Evolutionary conservation across 2,888 invertebrate genomes (phyloP), one percentile per base, ranked within the genome.

Genomic region (Sesia apiformis): DNA sequence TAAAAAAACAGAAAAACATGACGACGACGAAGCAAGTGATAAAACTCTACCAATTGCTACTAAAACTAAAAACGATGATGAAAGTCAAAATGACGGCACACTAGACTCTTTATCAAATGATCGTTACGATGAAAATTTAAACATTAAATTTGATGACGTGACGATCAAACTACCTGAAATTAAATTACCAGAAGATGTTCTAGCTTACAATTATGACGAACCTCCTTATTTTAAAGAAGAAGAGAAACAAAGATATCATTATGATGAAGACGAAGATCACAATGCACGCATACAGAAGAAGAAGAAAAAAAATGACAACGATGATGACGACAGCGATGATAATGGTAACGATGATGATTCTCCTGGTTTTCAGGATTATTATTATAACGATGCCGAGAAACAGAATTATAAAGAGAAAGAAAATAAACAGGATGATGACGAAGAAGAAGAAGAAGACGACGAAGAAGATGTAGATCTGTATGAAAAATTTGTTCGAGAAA

Each of bases 401-500:
- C 66, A 77, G 56, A 58, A 66, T n/a, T 70, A 73, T 51, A 71
- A 66, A 60, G 72, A 77, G 52, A 67, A 75, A 59, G 40, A 58
- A 7, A 49, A 56, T 42, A 52, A 57, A 5, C 53, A 64, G 4
- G 55, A 66, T n/a, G 60, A 66, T 51, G 63, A 66, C 5, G 62
- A 66, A 39, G 55, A 63, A 3, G 58, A 58, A 40, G 63, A 70
- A 40, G 67, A 74, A 49, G 63, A 72, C 1, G 67, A 72, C 39
- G 70, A 79, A 8, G 75, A 74, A 52, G 67, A 77, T 4, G 84
- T 74, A 53, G 88, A 89, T 63, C 69, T 82, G 51, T 88, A 90
- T 60, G 89, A 89, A 69, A 88, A 84, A 62, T 89, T 89, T 66
- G 89, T 89, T 5, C 69, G 81, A 38, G 88, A 88, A 67, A 74